Evolutionary conservation across 92 coral and sea anemone species (phyloP).

Genomic region (Epizoanthus stellaris): DNA sequence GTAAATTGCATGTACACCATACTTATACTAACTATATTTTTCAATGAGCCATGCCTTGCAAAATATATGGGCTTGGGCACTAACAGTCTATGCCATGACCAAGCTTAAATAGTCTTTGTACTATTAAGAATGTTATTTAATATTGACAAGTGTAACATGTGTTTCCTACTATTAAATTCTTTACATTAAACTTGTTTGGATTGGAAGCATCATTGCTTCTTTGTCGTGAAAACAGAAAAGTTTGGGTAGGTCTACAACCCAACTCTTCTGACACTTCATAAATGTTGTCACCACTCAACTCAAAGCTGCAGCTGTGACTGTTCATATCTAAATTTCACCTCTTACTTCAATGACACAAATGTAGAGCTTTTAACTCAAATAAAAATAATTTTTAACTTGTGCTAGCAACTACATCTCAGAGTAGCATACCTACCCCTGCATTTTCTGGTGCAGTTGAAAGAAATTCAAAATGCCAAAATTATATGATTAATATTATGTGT

Average conservation of each 20-base stretch:
- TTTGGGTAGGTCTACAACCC: conserved; percentile 9
- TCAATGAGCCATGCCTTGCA: not conserved
- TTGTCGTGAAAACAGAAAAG: not conserved
- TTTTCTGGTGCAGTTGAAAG: too few species aligned
- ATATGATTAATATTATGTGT: too few species aligned
- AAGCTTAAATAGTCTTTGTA: conserved; percentile 36
- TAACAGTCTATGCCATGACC: conserved; percentile 19
- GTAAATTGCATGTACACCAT: not conserved
- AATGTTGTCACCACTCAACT: not conserved
- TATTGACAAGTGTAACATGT: conserved; percentile 19
- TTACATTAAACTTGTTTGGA: conserved; percentile 9
- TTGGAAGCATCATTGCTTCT: conserved; percentile 12
- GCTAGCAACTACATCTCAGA: not conserved
- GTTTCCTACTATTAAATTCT: conserved; percentile 1
- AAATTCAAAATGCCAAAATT: too few species aligned
- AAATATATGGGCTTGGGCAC: conserved; percentile 33
- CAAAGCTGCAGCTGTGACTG: not conserved
- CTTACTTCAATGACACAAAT: not conserved
- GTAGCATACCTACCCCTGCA: not conserved
- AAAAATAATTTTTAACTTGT: not conserved
- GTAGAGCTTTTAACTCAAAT: conserved; percentile 7
- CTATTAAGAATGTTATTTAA: conserved; percentile 12
- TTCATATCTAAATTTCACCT: not conserved
- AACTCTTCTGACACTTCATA: not conserved
- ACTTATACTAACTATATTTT: not conserved